Conservation (phyloP, 1,140 invertebrate genomes). For the Brachystomella parvula region DNA sequence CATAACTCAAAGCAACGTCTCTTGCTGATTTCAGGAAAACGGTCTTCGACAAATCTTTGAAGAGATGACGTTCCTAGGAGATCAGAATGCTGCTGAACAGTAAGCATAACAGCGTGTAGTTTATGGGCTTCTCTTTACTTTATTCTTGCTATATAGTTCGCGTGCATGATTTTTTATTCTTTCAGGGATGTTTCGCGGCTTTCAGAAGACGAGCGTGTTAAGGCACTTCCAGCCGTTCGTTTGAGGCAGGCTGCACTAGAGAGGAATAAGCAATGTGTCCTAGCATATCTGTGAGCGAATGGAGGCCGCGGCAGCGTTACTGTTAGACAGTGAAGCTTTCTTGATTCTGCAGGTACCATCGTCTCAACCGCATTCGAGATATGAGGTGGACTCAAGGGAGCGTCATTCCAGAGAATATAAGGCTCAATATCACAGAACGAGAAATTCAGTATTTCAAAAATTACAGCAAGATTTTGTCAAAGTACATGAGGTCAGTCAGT, state of each 20-base stretch:
- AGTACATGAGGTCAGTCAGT: conserved; percentile 81
- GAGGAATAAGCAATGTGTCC: conserved; percentile 78
- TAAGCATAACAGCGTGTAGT: conserved; percentile 46
- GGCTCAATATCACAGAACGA: conserved; percentile 65
- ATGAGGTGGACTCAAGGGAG: conserved; percentile 90
- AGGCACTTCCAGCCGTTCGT: conserved; percentile 41
- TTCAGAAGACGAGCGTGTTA: neutral
- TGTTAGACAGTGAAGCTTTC: neutral
- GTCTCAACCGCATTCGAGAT: conserved; percentile 67
- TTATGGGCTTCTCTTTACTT: neutral
- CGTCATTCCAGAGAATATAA: conserved; percentile 75
- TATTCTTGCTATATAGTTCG: neutral
- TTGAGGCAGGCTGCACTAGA: conserved; percentile 74
- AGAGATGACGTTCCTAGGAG: conserved; percentile 64
- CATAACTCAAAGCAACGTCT: conserved; percentile 15
- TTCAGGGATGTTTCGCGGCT: neutral
- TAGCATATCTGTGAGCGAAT: conserved; percentile 69
- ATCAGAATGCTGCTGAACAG: conserved; percentile 66
- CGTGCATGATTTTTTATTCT: too few relatives aligned
- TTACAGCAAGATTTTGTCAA: conserved; percentile 77
- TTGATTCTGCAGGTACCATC: conserved; percentile 53
- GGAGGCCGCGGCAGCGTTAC: conserved; percentile 2
- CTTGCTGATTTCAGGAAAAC: conserved; percentile 52
- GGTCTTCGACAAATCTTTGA: conserved; percentile 61
- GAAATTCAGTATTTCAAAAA: conserved; percentile 80